Base-by-base conservation (phyloP, 2,113 vertebrate genomes). In the Corythaixoides concolor region DNA sequence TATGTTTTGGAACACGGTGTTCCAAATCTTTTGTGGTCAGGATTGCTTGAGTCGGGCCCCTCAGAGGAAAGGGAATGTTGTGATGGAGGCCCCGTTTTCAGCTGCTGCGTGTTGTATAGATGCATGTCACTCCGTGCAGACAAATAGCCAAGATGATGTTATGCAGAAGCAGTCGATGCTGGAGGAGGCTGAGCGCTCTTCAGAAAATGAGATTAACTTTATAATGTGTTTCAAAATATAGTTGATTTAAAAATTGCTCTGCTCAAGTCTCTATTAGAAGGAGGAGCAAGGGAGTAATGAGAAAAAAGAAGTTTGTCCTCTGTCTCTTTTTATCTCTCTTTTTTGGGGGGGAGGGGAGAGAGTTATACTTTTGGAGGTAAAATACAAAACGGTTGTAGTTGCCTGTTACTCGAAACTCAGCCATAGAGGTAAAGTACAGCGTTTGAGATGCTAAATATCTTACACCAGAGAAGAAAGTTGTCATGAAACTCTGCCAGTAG, bases 271-370 rank as follows among this genome's bases (percentile, higher is more conserved):
- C 18, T 55, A 1, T 53, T 83, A 49, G 49, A 58, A 60, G 76
- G 37, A 79, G 32, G 11, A 72, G 28, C 24, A 67, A 13, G 15
- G 37, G 4, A 73, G 20, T 64, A 69, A 49, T 37, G 39, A 68
- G 23, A 66, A 62, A 10, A 73, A 85, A 45, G 17, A 49, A 3
- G 1, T 22, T 52, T 87, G 10, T 56, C 8, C 53, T 53, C 15
- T 21, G 3, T 23, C 8, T 70, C 9, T 66, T 2, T 47, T 23
- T n/a, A 2, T 33, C 4, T 39, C 8, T 67, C 1, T 6, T 3
- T 26, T 12, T 11, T 4, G 12, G 7, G 8, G 21, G 21, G 18
- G 5, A 18, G 4, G 11, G 9, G 7, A 13, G 18, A 15, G 41
- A 43, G 1, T 1, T 50, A 6, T 52, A 15, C 26, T 53, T 77